Evolutionary conservation across 2,888 invertebrate species (phyloP), one percentile per base, ranked within the genome.

Genomic region (Oscheius myriophilus): DNA sequence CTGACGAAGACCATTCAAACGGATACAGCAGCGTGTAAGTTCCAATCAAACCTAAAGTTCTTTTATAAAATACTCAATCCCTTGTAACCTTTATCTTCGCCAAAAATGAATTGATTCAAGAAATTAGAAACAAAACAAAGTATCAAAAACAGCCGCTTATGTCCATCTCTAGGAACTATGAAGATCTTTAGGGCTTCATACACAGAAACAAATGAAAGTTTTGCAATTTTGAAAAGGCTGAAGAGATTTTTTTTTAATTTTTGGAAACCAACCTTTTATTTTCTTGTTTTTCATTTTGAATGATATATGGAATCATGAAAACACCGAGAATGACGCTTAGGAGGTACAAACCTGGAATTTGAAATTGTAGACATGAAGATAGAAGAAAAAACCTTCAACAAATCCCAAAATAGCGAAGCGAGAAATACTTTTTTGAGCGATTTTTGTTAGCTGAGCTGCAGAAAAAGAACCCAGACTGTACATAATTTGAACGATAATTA

Each of bases 31-130:
- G 55, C 2, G 82, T 82, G 59, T 83, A 83, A 9, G 80, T 83
- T 11, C 83, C 83, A 33, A 82, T 70, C 0, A 81, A 57, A 42
- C 73, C 79, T 79, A 59, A 53, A 75, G 9, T 33, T 33, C 9
- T 6, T 6, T 9, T 33, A 33, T 33, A 6, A 33, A 33, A 33
- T 6, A 33, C 3, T 33, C 9, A 6, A 33, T 6, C 3, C 3
- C 3, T 6, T 6, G 7, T 11, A 54, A 76, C 79, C 75, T 69
- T 83, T 83, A 57, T 83, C 83, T 68, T 83, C 83, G 51, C 83
- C 81, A 68, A 81, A 83, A 23, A 81, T 80, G 55, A 83, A 78
- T 58, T 79, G 82, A 69, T 83, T 80, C 21, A 83, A 59, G 61
- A 83, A 83, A 66, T 79, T 80, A 39, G 81, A 78, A 9, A 73